Conservation (phyloP, 2,797 vertebrate species). For the Gymnothorax javanicus region DNA sequence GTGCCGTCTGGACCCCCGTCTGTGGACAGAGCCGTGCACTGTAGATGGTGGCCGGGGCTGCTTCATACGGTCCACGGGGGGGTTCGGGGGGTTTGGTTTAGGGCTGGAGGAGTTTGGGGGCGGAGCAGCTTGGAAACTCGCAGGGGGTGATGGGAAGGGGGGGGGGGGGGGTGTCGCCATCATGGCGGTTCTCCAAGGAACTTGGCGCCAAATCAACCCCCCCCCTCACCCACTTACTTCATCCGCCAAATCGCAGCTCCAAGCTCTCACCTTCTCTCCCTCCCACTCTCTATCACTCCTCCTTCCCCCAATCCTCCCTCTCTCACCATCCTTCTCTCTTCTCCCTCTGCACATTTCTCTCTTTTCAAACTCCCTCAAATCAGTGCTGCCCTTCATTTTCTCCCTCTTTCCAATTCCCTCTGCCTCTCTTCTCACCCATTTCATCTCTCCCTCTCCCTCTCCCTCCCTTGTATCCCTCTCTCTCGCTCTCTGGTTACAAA, state of each 20-base stretch:
- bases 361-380: neutral
- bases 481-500: neutral
- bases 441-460: constrained; percentile 29
- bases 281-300: constrained; percentile 26
- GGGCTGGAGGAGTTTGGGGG: too few species aligned
- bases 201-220: neutral
- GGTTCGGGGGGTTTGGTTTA: too few species aligned
- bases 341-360: constrained; percentile 32
- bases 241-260: neutral
- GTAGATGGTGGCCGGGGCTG: too few species aligned
- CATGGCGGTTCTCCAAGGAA: neutral
- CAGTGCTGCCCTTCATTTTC: too few species aligned
- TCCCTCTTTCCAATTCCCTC: constrained; percentile 39
- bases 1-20: neutral
- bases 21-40: neutral
- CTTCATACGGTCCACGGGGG: too few species aligned
- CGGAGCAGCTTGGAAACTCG: neutral
- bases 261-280: neutral
- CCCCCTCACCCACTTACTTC: too few species aligned
- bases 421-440: constrained; percentile 33
- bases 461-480: neutral
- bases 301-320: constrained; percentile 39
- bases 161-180: neutral
- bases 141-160: neutral
- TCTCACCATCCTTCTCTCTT: constrained; percentile 17